Base-by-base conservation (phyloP, 53 echinoderm and acorn worm genomes). In the Patiria pectinifera region DNA sequence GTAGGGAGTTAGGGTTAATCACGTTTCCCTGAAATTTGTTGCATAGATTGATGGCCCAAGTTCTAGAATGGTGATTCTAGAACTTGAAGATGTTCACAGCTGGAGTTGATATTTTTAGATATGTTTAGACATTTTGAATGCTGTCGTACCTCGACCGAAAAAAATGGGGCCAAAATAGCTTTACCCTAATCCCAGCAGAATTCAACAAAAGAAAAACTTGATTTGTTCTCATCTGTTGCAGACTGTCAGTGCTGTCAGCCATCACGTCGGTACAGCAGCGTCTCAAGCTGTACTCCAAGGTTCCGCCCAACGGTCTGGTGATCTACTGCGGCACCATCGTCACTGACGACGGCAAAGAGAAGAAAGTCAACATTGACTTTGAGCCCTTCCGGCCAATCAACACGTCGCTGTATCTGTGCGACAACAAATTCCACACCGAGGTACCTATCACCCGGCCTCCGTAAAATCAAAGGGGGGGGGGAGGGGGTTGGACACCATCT, bases 361-460 rank as follows among this genome's bases (percentile, higher is more conserved):
- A 97, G 93, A 97, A 97, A 91, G 99, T 99, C 85, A 99, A 99
- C 97, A 99, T 99, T 22, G 99, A 97, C 87, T 99, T 99, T 95
- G 99, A 97, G 91, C 99, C 99, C 63, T 99, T 99, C 96, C 95
- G 99, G 87, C 97, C 99, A 13, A 99, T 99, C 93, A 99, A 99
- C 92, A 99, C 99, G 53, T 99, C 99, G 53, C 96, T 99, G 21
- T 99, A 99, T 80, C 87, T 99, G 77, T 99, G 99, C 89, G 99
- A 99, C 80, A 99, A 99, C 92, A 99, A 99, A 97, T 99, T 99
- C 95, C 99, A 99, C 93, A 99, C 95, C 93, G 97, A 97, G 94
- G 97, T 97, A 14, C 43, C n/a, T 74, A 10, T 35, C 35, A 35
- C 35, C 35, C 35, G 35, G 35, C 35, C 35, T 35, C 35, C 35